Evolutionary conservation across 1,140 invertebrate species (phyloP).

Genomic region (Philaenus spumarius): DNA sequence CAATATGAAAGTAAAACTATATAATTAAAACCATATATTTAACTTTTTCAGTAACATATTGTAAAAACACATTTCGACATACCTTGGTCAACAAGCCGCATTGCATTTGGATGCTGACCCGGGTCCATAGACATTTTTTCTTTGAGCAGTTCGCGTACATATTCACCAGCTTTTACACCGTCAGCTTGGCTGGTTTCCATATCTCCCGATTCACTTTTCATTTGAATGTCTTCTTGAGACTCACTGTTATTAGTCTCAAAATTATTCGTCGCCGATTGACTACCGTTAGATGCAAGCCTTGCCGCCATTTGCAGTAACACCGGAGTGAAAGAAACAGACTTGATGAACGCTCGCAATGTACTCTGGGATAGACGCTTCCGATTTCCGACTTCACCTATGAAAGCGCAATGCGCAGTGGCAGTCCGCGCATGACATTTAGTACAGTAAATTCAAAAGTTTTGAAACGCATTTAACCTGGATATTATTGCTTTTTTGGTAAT

Average conservation of each 20-base stretch:
- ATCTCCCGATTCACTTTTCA: slow-evolving; percentile 14
- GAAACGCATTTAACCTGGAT: background rate
- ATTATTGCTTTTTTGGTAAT: no score
- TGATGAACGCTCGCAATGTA: slow-evolving; percentile 13
- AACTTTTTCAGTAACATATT: no score
- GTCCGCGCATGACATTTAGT: slow-evolving; percentile 4
- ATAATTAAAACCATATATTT: no score
- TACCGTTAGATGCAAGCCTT: slow-evolving; percentile 14
- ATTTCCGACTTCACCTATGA: background rate
- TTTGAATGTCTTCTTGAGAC: slow-evolving; percentile 19
- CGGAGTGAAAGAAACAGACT: slow-evolving; percentile 1
- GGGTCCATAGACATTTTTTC: slow-evolving; percentile 66
- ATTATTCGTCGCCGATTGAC: slow-evolving; percentile 1
- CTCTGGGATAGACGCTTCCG: slow-evolving; percentile 15
- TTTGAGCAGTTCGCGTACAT: slow-evolving; percentile 62
- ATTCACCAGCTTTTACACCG: slow-evolving; percentile 65
- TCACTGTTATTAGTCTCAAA: slow-evolving; percentile 9
- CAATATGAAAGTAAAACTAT: no score
- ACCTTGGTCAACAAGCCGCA: slow-evolving; percentile 67
- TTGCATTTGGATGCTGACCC: slow-evolving; percentile 58
- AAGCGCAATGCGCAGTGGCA: background rate
- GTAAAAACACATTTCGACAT: slow-evolving; percentile 19
- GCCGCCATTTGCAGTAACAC: slow-evolving; percentile 12
- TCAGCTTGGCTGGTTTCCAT: slow-evolving; percentile 23
- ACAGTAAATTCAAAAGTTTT: slow-evolving; percentile 15